Evolutionary conservation across 30 jellyfish, hydroid and myxozoan species (phyloP).

Genomic region (Euphysa ruthae): DNA sequence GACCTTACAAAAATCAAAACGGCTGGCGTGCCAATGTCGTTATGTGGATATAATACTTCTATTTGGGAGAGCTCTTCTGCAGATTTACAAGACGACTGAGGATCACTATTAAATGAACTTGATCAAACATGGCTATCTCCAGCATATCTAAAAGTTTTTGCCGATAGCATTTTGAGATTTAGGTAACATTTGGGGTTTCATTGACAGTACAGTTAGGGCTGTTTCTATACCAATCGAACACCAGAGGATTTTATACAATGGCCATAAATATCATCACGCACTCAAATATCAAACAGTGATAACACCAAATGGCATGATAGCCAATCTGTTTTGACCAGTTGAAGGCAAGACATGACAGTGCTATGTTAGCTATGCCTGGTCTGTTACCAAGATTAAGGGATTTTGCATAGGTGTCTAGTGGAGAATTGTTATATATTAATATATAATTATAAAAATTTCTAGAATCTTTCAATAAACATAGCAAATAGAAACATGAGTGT

Average conservation of each 20-base stretch:
- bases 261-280: not conserved
- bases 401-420: too few species aligned
- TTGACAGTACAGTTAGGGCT: not conserved
- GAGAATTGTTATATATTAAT: too few species aligned
- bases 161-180: too few species aligned
- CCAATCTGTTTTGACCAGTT: conserved; percentile 36
- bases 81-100: not conserved
- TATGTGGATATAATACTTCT: conserved; percentile 22
- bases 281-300: not conserved
- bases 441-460: too few species aligned
- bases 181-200: not conserved
- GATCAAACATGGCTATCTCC: conserved; percentile 32
- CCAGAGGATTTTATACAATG: not conserved
- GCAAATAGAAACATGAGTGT: too few species aligned
- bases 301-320: not conserved
- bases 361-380: conserved; percentile 38
- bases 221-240: not conserved
- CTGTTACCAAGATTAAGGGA: too few species aligned
- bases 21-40: conserved; percentile 34
- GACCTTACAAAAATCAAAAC: too few species aligned
- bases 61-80: conserved; percentile 33
- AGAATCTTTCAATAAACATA: too few species aligned
- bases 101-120: not conserved
- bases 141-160: conserved; percentile 13
- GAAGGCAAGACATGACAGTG: conserved; percentile 37